phyloP scores from a whole-genome alignment of 2,797 vertebrate species.

The Toxotes lorentzi region DNA sequence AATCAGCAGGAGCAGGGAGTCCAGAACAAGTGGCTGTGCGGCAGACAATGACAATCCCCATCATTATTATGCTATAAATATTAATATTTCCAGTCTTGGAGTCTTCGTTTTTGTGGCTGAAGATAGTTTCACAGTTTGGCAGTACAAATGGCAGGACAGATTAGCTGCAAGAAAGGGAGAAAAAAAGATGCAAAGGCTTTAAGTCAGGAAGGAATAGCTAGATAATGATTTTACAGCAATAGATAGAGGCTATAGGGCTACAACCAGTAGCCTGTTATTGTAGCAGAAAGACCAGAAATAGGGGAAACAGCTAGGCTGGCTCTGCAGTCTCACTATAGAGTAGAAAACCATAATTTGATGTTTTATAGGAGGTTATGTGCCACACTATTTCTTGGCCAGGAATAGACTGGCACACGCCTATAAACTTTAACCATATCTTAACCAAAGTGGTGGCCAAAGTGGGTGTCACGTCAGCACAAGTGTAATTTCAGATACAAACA shows the following conservation, averaged over 20 bases:
- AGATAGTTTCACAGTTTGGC: conserved; percentile 36
- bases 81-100: conserved; percentile 16
- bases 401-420: background rate
- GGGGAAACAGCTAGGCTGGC: background rate
- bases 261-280: background rate
- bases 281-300: background rate
- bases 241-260: background rate
- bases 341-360: background rate
- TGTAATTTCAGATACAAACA: background rate
- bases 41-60: background rate
- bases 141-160: background rate
- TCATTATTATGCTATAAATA: conserved; percentile 41
- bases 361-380: conserved; percentile 12
- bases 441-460: background rate
- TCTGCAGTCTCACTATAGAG: background rate
- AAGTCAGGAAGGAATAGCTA: background rate
- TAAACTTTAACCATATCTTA: background rate
- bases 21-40: conserved; percentile 16
- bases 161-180: background rate
- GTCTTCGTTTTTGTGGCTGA: conserved; percentile 28
- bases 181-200: background rate
- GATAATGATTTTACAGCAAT: background rate
- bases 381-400: background rate
- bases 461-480: background rate
- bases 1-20: background rate